Evolutionary conservation across 2,797 vertebrate species (phyloP), one percentile per base, ranked within the genome.

Genomic region (Oreonectes daqikongensis): DNA sequence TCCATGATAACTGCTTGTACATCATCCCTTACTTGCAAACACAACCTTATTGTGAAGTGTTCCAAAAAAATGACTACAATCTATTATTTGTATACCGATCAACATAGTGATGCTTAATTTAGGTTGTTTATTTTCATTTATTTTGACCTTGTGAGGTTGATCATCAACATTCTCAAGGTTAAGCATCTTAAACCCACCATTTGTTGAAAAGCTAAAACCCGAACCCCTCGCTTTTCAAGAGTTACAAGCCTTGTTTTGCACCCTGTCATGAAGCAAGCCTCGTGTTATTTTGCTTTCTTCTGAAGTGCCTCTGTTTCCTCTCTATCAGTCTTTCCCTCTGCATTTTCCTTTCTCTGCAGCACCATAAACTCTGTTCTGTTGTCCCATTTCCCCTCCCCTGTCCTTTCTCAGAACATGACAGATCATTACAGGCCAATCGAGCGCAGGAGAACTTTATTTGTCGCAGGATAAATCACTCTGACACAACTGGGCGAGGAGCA

Each of bases 391-490:
- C 81, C 61, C 76, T 24, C 46, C 70, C 55, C 75, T 75, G 42
- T 63, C 48, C 61, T 59, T 67, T 57, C 40, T n/a, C 50, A 50
- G 79, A 73, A 84, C 72, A 79, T 88, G 87, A 88, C 89, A 83
- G 78, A 90, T 90, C 85, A 89, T 91, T 89, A 88, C 79, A 69
- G 86, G 85, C 86, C 87, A 85, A 81, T 87, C 79, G 79, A 83
- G 84, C 80, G 84, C 79, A 68, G 67, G 82, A 81, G 83, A 82
- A 84, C 85, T 85, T 83, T 86, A 84, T 90, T 88, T 87, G 85
- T 90, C 84, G 72, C 48, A 69, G 86, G 81, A 92, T 91, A 88
- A 91, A 93, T 92, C 90, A 90, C 82, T 73, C 78, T 61, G 88
- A 89, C 85, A 84, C 82, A 85, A 88, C 84, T 82, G 79, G 84